These are phyloP conservation scores for Shinisaurus crocodilurus DNA, from an alignment of 2,113 vertebrate genomes.

Conservation along the genomic window DNA sequence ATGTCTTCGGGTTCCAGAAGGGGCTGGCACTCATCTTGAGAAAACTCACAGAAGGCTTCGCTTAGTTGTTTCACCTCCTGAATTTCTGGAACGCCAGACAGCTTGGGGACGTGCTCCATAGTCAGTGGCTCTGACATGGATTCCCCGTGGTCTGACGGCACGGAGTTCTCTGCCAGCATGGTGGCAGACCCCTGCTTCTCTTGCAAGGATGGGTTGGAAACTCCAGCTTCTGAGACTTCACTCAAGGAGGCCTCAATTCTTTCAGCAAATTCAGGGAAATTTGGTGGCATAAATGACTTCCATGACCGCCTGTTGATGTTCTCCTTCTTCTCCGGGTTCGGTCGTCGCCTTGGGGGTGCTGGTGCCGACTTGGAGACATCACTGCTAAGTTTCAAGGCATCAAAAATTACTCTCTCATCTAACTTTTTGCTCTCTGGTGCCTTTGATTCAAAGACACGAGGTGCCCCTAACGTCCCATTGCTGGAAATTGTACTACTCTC, in stretches of 20 bases:
- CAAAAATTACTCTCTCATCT: constrained; percentile 96
- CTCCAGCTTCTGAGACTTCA: constrained; percentile 80
- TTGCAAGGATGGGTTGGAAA: constrained; percentile 79
- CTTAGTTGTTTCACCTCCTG: constrained; percentile 59
- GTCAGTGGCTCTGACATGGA: constrained; percentile 73
- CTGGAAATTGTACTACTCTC: constrained; percentile 94
- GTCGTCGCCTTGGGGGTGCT: constrained; percentile 86
- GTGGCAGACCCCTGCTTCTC: constrained; percentile 86
- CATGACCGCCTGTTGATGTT: constrained; percentile 94
- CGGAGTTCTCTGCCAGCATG: constrained; percentile 65
- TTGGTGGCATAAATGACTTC: constrained; percentile 97
- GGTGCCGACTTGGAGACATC: constrained; percentile 86
- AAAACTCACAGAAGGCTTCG: constrained; percentile 45
- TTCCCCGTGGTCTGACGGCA: constrained; percentile 60
- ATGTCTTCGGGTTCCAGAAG: constrained; percentile 56
- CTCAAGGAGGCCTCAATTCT: constrained; percentile 88
- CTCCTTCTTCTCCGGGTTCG: constrained; percentile 87
- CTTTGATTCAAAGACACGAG: constrained; percentile 85
- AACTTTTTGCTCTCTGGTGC: constrained; percentile 82
- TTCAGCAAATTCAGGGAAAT: constrained; percentile 94
- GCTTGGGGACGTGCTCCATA: constrained; percentile 73
- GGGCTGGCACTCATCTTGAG: constrained; percentile 68
- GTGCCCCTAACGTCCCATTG: constrained; percentile 91
- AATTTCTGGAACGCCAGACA: constrained; percentile 56
- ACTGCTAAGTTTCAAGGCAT: constrained; percentile 94